Conservation (phyloP, 1,140 invertebrate species). For the Dryas iulia region DNA sequence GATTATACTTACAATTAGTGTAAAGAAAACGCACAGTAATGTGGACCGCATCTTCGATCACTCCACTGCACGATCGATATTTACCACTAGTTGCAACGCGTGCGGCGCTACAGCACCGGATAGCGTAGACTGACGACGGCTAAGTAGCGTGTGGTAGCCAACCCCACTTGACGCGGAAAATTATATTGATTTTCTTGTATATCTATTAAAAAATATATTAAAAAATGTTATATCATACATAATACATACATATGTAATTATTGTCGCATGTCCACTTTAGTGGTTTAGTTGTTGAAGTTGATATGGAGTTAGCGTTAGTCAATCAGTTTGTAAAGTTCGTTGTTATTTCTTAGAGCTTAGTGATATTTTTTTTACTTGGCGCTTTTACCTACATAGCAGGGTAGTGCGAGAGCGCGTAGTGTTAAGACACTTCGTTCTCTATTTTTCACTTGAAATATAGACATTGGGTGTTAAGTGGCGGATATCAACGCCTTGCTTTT, state of each 20-base stretch:
- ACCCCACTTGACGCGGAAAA: constrained; percentile 41
- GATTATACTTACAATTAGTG: constrained; percentile 61
- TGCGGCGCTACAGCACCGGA: constrained; percentile 50
- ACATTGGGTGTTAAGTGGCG: too few relatives aligned
- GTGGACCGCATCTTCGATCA: constrained; percentile 63
- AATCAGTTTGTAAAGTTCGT: neutral
- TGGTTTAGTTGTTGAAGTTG: neutral
- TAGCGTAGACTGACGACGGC: constrained; percentile 41
- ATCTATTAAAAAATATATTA: neutral
- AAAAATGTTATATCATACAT: constrained; percentile 7
- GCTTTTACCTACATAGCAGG: too few relatives aligned
- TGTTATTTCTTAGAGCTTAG: neutral
- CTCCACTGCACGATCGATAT: constrained; percentile 45
- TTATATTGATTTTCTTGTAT: constrained; percentile 8
- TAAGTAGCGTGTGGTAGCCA: neutral
- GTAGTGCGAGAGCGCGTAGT: too few relatives aligned
- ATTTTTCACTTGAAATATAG: too few relatives aligned
- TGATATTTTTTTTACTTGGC: too few relatives aligned
- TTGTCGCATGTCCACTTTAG: neutral
- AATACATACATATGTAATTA: constrained; percentile 4
- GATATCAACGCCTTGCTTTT: too few relatives aligned
- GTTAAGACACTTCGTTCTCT: too few relatives aligned
- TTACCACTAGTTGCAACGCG: constrained; percentile 37
- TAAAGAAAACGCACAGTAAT: constrained; percentile 59
- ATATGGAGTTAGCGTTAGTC: neutral